phyloP scores from a whole-genome alignment of 2,888 invertebrate species.

The Spialia ferax region DNA sequence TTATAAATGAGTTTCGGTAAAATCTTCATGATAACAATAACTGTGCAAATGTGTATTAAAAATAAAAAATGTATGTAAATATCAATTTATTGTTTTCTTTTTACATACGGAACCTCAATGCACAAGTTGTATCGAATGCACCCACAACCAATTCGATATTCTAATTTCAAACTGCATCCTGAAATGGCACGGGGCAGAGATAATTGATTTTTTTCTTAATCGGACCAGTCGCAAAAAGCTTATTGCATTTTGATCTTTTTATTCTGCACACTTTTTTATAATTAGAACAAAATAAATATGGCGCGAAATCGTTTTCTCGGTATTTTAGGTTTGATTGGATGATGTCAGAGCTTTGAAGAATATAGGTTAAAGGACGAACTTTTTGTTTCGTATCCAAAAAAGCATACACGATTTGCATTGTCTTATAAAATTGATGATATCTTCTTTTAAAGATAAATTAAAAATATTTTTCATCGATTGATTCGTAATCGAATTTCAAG shows the following conservation, averaged over 20 bases:
- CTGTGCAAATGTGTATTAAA: too few relatives aligned
- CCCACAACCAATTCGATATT: conserved; percentile 45
- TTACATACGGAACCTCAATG: conserved; percentile 14
- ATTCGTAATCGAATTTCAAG: conserved; percentile 9
- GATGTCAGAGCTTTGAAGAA: conserved; percentile 64
- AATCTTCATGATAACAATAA: too few relatives aligned
- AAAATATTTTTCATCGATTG: conserved; percentile 7
- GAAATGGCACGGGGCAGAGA: conserved; percentile 68
- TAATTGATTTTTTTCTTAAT: conserved; percentile 76
- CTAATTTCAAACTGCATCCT: conserved; percentile 47
- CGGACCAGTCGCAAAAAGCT: conserved; percentile 69
- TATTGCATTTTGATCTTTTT: conserved; percentile 63
- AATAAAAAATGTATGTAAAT: too few relatives aligned
- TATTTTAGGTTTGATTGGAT: conserved; percentile 68
- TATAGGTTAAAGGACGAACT: conserved; percentile 50
- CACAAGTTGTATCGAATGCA: neutral
- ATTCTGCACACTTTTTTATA: conserved; percentile 62
- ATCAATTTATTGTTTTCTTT: too few relatives aligned
- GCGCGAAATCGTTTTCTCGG: conserved; percentile 59
- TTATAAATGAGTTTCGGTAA: too few relatives aligned
- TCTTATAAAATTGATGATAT: conserved; percentile 29
- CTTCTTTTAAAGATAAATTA: conserved; percentile 15
- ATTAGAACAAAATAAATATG: conserved; percentile 65
- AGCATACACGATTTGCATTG: neutral
- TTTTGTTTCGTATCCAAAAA: conserved; percentile 34